Evolutionary conservation across 2,888 invertebrate genomes (phyloP).

Genomic region (Hirtodrosophila histrioides): DNA sequence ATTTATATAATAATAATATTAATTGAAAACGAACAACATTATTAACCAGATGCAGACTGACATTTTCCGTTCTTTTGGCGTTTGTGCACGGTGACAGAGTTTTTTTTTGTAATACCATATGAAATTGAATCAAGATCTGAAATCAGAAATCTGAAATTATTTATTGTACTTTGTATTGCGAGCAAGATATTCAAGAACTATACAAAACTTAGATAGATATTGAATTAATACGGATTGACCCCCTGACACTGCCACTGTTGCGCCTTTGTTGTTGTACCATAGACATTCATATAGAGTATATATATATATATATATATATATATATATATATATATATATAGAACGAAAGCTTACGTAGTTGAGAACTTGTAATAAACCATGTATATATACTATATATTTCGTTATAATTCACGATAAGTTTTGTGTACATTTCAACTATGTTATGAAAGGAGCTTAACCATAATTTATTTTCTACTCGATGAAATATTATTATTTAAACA

Average conservation of each 20-base stretch:
- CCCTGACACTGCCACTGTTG: conserved; percentile 75
- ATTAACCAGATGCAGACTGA: conserved; percentile 48
- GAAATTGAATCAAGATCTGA: conserved; percentile 39
- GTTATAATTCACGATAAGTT: conserved; percentile 66
- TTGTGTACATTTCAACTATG: conserved; percentile 72
- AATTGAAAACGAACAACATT: conserved; percentile 21
- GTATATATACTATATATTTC: conserved; percentile 44
- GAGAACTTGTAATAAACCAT: conserved; percentile 66
- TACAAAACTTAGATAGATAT: conserved; percentile 16
- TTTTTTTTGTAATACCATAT: conserved; percentile 38
- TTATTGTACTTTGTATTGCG: conserved; percentile 48
- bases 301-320: conserved; percentile 6
- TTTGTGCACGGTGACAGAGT: conserved; percentile 69
- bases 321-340: conserved; percentile 39
- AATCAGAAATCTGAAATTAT: conserved; percentile 54
- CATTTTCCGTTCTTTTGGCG: conserved; percentile 43
- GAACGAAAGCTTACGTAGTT: conserved; percentile 33
- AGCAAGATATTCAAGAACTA: conserved; percentile 14
- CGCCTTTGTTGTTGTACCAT: conserved; percentile 79
- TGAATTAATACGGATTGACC: conserved; percentile 57
- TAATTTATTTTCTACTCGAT: conserved; percentile 75
- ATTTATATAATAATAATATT: conserved; percentile 21
- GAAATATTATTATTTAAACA: conserved; percentile 57
- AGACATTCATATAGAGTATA: conserved; percentile 45
- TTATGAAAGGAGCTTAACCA: conserved; percentile 56